Conservation (phyloP, 2,888 invertebrate species). For the Formica aserva region DNA sequence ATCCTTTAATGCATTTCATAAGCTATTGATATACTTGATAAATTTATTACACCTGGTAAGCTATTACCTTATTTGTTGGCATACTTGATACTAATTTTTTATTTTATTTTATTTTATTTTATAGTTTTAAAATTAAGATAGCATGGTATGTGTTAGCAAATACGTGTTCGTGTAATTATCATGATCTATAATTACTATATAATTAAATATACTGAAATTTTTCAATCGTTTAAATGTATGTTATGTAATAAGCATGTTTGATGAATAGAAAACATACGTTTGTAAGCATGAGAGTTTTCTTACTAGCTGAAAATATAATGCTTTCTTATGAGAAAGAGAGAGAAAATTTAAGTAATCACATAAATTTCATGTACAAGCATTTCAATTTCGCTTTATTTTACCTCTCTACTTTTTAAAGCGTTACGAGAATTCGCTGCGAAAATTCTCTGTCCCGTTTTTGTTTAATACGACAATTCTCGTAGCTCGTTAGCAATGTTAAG, state of each 20-base stretch:
- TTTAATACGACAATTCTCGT: slow-evolving; percentile 56
- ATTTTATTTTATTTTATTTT: background rate
- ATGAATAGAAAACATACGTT: background rate
- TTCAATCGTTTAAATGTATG: background rate
- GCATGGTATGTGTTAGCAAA: background rate
- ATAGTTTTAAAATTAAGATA: background rate
- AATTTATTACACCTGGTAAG: too few species aligned
- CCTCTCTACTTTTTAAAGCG: slow-evolving; percentile 36
- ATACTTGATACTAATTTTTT: background rate
- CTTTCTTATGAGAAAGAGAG: slow-evolving; percentile 63
- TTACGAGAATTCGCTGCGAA: slow-evolving; percentile 27
- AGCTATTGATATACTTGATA: slow-evolving; percentile 77
- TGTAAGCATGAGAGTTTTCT: background rate
- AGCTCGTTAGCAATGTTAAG: slow-evolving; percentile 57
- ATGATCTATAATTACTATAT: background rate
- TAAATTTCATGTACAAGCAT: slow-evolving; percentile 45
- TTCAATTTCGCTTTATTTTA: slow-evolving; percentile 60
- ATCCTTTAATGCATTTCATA: slow-evolving; percentile 81
- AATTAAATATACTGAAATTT: background rate
- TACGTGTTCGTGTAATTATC: background rate
- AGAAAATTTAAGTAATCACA: slow-evolving; percentile 62
- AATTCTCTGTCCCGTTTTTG: slow-evolving; percentile 42
- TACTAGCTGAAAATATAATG: background rate
- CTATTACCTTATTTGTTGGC: too few species aligned
- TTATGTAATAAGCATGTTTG: background rate